Evolutionary conservation across 2,888 invertebrate species (phyloP), one percentile per base, ranked within the genome.

Genomic region (Julus scandinavius): DNA sequence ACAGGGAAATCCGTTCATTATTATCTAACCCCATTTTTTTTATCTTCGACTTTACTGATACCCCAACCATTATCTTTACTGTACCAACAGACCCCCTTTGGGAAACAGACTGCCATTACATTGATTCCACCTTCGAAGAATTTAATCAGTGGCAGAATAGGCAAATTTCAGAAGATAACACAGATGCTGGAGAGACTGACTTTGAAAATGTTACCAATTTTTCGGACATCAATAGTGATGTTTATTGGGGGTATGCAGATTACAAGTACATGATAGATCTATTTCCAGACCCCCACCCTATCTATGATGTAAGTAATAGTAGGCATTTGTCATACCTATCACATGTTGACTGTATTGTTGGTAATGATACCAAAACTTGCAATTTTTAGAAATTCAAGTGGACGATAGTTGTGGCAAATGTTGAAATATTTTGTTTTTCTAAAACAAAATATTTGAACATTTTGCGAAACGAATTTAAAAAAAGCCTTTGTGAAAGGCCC

Each of bases 221-320:
- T 41, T 17, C 45, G 80, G 17, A 90, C 90, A 89, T 88, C 7
- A 84, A 90, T 89, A 89, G 89, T 11, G 87, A 90, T 13, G 90
- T 94, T 3, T 93, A 94, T 90, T 97, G 96, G 95, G 94, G 95
- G 92, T 97, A 97, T 92, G 96, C 96, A 92, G 97, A 97, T 92
- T 97, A 97, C 91, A 96, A 96, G 93, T 95, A 96, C 92, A 94
- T 97, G 92, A 93, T 94, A 89, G 94, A 95, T 89, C 95, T 96
- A 94, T 95, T 96, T 91, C 91, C 92, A 88, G 92, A 93, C 86
- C 93, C 94, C 41, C 92, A 93, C 89, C 94, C 95, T 90, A 91
- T 96, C 87, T 92, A 93, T 90, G 93, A 95, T 93, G 95, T 95
- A 92, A 89, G 90, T 89, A 54, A 29, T 54, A 54, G 15, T 2